Base-by-base conservation (phyloP, 2,888 invertebrate species). In the Eilema caniola region DNA sequence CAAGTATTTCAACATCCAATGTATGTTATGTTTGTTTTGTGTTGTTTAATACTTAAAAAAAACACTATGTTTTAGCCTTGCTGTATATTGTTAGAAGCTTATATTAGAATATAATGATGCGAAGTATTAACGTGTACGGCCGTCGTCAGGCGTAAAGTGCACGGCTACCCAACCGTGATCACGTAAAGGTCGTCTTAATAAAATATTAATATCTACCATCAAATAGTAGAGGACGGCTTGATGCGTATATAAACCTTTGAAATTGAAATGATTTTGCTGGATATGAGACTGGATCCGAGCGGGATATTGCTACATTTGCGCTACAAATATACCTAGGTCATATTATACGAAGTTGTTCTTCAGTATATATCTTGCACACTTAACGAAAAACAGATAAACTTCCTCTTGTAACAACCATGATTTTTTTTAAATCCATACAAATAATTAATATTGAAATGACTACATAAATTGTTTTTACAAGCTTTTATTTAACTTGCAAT, bases 201-300 rank as follows among this genome's bases (percentile, higher is more conserved):
- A 71, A 78, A 73, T 76, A 75, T 78, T 74, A 75, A 73, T 79
- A 77, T 68, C 69, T 33, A 25, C 62, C 62, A 72, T 67, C 57
- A 23, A 70, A 65, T 67, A 57, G 24, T 20, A 47, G 64, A 31
- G 28, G 41, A 24, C n/a, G 25, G 14, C 59, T 24, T 59, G 25
- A 11, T 2, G 16, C 16, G 3, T 25, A 24, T 59, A 59, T 62
- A n/a, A 53, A 23, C 16, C 53, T n/a, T 61, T 67, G 7, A 16
- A 60, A 59, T 41, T 61, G 12, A 41, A 41, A 10, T 41, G 25
- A 3, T 41, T 10, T 63, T 7, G 37, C n/a, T 20, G 24, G 24
- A 24, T 62, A 23, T 23, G 37, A 33, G 16, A 7, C 14, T 2
- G 24, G 12, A 25, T 5, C 14, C 16, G 16, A 41, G 41, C 41